These are phyloP conservation scores for Zaprionus nigranus DNA, from an alignment of 1,140 invertebrate genomes.

Conservation along the genomic window DNA sequence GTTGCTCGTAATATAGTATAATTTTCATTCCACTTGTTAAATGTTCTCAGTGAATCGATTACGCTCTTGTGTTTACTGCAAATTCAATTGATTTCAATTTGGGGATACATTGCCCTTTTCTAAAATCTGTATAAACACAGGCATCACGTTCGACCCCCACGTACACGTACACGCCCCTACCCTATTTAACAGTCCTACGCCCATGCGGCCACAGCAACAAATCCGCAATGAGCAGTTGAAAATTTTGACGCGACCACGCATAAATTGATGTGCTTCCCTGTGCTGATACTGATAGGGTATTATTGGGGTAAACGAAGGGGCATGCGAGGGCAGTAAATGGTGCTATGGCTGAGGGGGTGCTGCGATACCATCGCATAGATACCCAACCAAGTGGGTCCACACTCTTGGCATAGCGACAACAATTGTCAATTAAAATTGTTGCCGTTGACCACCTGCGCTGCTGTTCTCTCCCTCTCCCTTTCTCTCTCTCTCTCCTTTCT, in stretches of 20 bases:
- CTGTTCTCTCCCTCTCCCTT: not conserved
- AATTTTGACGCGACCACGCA: constrained; percentile 50
- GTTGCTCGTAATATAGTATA: not conserved
- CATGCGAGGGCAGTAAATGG: too few species aligned
- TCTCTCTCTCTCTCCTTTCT: not conserved
- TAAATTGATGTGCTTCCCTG: constrained; percentile 48
- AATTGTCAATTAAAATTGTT: constrained; percentile 70
- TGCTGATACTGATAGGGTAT: constrained; percentile 16
- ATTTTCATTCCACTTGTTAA: not conserved
- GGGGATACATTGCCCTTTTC: constrained; percentile 25
- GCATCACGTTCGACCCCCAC: constrained; percentile 2
- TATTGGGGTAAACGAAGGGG: not conserved
- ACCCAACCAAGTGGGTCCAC: constrained; percentile 24
- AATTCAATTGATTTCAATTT: constrained; percentile 62
- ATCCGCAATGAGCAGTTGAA: constrained; percentile 46
- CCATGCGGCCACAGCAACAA: constrained; percentile 2
- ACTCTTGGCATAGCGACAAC: constrained; percentile 29
- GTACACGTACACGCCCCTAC: not conserved
- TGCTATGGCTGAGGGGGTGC: constrained; percentile 12
- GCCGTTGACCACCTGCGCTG: constrained; percentile 12
- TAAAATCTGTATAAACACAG: constrained; percentile 5
- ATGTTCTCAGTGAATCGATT: not conserved
- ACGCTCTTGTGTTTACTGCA: constrained; percentile 7
- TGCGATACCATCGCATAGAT: constrained; percentile 24
- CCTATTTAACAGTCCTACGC: not conserved